Evolutionary conservation across 2,888 invertebrate genomes (phyloP).

Genomic region (Melikaiella ostensackeni): DNA sequence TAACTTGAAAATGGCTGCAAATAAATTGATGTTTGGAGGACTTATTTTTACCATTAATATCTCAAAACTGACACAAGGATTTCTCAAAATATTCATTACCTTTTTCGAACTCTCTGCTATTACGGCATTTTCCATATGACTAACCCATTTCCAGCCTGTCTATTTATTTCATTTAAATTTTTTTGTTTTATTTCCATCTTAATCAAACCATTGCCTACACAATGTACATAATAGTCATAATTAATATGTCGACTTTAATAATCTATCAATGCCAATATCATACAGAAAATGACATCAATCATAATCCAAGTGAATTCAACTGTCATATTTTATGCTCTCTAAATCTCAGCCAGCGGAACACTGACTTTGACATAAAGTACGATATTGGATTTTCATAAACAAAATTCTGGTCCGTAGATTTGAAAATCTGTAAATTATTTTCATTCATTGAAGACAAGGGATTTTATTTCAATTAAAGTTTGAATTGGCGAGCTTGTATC

Average conservation of each 20-base stretch:
- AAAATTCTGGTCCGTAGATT: not conserved
- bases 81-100: no score
- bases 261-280: not conserved
- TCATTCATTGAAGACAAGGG: not conserved
- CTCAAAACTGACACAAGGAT: no score
- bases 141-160: no score
- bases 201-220: no score
- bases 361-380: slow-evolving; percentile 1
- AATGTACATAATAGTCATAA: not conserved
- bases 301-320: not conserved
- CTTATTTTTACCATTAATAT: no score
- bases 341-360: not conserved
- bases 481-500: not conserved
- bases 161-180: no score
- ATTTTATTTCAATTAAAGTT: not conserved
- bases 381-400: not conserved
- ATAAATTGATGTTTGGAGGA: no score
- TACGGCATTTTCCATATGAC: no score
- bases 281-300: not conserved
- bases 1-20: no score
- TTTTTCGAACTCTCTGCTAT: no score
- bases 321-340: not conserved
- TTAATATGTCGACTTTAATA: not conserved
- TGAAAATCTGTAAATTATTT: not conserved
- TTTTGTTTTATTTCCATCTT: no score